Percentiles rank a stretch among this genome's conserved stretches.
Evolutionary conservation across 1,140 invertebrate species (phyloP).

Genomic region (Plutomurus gul): DNA sequence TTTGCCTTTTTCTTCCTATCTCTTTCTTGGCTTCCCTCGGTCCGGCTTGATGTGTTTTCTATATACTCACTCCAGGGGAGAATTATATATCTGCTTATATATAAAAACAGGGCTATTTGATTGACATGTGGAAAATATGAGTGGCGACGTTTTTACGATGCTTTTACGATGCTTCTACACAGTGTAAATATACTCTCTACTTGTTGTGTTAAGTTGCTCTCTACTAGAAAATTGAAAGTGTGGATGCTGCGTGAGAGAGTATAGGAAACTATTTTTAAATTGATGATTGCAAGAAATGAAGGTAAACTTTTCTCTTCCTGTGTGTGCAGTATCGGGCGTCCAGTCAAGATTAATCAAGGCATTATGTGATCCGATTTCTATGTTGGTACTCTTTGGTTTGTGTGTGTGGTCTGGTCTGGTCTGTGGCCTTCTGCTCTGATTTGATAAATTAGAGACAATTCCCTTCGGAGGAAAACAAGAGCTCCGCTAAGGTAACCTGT

Average conservation of each 20-base stretch:
- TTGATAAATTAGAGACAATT: slow-evolving; percentile 11
- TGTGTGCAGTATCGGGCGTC: no score
- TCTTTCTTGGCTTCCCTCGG: no score
- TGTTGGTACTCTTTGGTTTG: background rate
- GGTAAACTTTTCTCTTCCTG: background rate
- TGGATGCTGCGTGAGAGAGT: background rate
- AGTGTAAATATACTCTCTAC: background rate
- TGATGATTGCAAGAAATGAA: background rate
- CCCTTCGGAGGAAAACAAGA: slow-evolving; percentile 1
- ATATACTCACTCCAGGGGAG: no score
- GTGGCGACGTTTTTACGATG: background rate
- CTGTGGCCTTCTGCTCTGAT: background rate
- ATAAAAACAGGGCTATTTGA: no score
- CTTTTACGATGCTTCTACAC: background rate
- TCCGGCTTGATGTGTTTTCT: no score
- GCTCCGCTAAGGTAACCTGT: slow-evolving; percentile 9
- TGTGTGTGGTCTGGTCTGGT: background rate
- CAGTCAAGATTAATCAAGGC: slow-evolving; percentile 22
- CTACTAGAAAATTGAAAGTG: background rate
- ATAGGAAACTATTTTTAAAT: background rate
- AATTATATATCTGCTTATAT: no score
- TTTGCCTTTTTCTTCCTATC: no score
- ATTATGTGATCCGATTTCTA: slow-evolving; percentile 17
- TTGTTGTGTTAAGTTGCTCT: background rate
- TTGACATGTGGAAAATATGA: slow-evolving; percentile 16